Base-by-base conservation (phyloP, 2,888 invertebrate species). In the Habrosyne pyritoides region DNA sequence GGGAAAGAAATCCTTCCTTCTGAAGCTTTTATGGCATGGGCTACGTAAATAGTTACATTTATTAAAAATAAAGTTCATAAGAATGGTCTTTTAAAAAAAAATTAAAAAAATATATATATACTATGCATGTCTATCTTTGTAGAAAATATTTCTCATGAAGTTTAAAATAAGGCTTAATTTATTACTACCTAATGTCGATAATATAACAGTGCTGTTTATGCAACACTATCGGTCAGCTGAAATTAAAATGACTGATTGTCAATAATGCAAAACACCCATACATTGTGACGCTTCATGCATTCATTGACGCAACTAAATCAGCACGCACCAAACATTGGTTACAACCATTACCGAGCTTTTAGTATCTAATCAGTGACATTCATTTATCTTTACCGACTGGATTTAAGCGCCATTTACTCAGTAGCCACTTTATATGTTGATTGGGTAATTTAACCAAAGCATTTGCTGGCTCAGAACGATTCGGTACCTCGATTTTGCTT, bases 401-500 rank as follows among this genome's bases (percentile, higher is more conserved):
- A 78, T 82, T 81, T 80, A 79, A 80, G 79, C 69, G 63, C 75
- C 79, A 77, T 81, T 83, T 77, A 75, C 77, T 79, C 69, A 77
- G 72, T 73, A 81, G 76, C 79, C 83, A 83, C 84, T 86, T 86
- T 86, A 79, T 86, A 86, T 87, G 85, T 80, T 87, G 86, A 87
- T 87, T 87, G 77, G 81, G 83, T 82, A 79, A 87, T 87, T 85
- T 77, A 79, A 77, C 74, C 77, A 76, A 80, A 81, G 77, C 75
- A 77, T 67, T 74, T 67, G 71, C 71, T 73, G 69, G 69, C 67
- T 75, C 70, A 67, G 72, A 75, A 75, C 81, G 75, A 73, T 79
- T 77, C 77, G 74, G 72, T 75, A 63, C 66, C 66, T 65, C 67
- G 67, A 77, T 77, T 79, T 71, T 64, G 63, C 57, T 63, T 64